Percentiles rank a stretch among this genome's conserved stretches.
phyloP scores from a whole-genome alignment of 2,888 invertebrate genomes.

The Amphimallon solstitiale region DNA sequence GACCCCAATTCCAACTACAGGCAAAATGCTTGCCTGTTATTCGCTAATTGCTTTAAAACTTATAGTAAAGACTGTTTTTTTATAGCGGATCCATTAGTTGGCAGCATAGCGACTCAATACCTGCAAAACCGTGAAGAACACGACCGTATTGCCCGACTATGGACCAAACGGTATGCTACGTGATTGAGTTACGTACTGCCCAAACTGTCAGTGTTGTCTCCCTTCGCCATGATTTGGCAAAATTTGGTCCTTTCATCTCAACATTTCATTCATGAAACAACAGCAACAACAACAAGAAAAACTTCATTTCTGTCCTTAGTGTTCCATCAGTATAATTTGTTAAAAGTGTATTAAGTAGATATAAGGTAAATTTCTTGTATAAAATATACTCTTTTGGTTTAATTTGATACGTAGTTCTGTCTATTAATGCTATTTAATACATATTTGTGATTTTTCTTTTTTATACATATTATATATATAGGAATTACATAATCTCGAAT shows the following conservation, averaged over 20 bases:
- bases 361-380: conserved; percentile 42
- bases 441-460: conserved; percentile 41
- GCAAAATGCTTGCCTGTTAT: too few relatives aligned
- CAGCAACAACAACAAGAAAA: conserved; percentile 18
- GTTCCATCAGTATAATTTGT: conserved; percentile 42
- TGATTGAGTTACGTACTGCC: conserved; percentile 68
- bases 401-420: conserved; percentile 41
- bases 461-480: conserved; percentile 10
- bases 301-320: conserved; percentile 43
- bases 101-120: conserved; percentile 98
- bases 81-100: conserved; percentile 94
- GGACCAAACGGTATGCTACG: conserved; percentile 98
- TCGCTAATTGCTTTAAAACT: too few relatives aligned
- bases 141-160: conserved; percentile 96
- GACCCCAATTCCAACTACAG: too few relatives aligned
- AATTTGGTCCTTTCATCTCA: conserved; percentile 55
- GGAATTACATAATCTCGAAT: conserved; percentile 27
- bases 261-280: conserved; percentile 45
- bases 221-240: conserved; percentile 59
- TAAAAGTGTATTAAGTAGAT: conserved; percentile 42
- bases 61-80: conserved; percentile 53
- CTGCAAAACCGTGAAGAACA: conserved; percentile 97
- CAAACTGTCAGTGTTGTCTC: conserved; percentile 57
- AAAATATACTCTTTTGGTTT: conserved; percentile 42
- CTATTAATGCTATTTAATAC: conserved; percentile 40